A percentile compares a stretch with the other conserved stretches of the same genome.
These are phyloP conservation scores for Bombus huntii DNA, from an alignment of 1,140 invertebrate genomes.

Conservation along the genomic window DNA sequence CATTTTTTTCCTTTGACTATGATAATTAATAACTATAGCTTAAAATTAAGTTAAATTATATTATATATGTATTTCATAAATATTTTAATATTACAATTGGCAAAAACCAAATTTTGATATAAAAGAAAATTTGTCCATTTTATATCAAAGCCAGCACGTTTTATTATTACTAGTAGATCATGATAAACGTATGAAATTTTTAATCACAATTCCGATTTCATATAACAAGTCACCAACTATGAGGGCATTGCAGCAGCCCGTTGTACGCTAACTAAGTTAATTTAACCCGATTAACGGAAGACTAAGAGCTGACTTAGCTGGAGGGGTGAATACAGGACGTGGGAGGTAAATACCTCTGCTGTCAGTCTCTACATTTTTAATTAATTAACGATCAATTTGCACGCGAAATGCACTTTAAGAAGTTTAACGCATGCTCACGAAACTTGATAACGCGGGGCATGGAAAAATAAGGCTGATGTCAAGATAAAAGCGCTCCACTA, in stretches of 20 bases:
- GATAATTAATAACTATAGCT: too few relatives aligned
- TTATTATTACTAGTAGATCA: not conserved
- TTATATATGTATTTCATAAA: too few relatives aligned
- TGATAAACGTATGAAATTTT: constrained; percentile 20
- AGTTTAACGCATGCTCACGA: constrained; percentile 37
- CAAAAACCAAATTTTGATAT: too few relatives aligned
- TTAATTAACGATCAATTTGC: constrained; percentile 77
- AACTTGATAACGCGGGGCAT: not conserved
- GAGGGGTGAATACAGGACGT: constrained; percentile 54
- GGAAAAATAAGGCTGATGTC: constrained; percentile 8
- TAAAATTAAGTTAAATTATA: too few relatives aligned
- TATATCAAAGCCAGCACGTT: not conserved
- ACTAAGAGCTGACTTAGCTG: constrained; percentile 74
- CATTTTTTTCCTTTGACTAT: too few relatives aligned
- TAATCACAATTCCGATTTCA: constrained; percentile 55
- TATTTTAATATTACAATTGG: too few relatives aligned
- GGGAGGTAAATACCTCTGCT: constrained; percentile 63
- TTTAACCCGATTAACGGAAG: constrained; percentile 78
- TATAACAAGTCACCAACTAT: constrained; percentile 73
- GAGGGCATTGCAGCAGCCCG: constrained; percentile 58
- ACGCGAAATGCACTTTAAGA: constrained; percentile 38
- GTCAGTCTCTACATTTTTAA: constrained; percentile 75
- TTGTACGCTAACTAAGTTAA: constrained; percentile 75
- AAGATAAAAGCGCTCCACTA: not conserved
- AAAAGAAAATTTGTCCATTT: too few relatives aligned